phyloP scores from a whole-genome alignment of 2,797 vertebrate genomes.

The Oreochromis grahami region DNA sequence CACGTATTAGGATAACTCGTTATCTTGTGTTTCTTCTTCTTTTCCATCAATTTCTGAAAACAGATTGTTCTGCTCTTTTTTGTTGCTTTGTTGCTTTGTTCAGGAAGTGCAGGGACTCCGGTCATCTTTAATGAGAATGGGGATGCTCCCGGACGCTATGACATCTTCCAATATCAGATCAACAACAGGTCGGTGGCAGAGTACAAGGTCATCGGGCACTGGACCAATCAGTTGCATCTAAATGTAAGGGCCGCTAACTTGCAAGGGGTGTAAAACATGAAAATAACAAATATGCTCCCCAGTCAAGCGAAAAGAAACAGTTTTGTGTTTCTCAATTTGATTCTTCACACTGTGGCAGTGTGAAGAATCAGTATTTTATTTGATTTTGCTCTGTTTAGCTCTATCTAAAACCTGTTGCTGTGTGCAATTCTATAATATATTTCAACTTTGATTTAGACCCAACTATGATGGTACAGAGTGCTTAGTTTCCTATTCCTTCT shows the following conservation, averaged over 20 bases:
- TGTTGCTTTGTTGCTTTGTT: background rate
- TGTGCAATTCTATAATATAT: background rate
- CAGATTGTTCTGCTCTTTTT: background rate
- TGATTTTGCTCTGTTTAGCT: background rate
- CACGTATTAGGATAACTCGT: background rate
- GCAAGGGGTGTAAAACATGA: background rate
- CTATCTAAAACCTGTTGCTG: background rate
- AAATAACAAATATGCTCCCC: background rate
- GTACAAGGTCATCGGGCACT: constrained; percentile 94
- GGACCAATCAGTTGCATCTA: constrained; percentile 92
- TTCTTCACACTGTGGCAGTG: background rate
- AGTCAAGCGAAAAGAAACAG: background rate
- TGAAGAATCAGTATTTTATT: background rate
- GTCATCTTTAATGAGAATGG: constrained; percentile 96
- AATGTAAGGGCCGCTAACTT: constrained; percentile 75
- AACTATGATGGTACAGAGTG: background rate
- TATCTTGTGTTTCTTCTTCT: background rate
- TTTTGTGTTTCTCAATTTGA: background rate
- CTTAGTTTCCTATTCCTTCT: background rate
- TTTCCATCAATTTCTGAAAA: background rate
- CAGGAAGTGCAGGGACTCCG: constrained; percentile 93
- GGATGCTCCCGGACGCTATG: constrained; percentile 94
- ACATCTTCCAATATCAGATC: constrained; percentile 97
- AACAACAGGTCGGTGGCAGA: constrained; percentile 82
- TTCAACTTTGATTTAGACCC: background rate